Base-by-base conservation (phyloP, 2,888 invertebrate species). In the Trisateles emortualis region DNA sequence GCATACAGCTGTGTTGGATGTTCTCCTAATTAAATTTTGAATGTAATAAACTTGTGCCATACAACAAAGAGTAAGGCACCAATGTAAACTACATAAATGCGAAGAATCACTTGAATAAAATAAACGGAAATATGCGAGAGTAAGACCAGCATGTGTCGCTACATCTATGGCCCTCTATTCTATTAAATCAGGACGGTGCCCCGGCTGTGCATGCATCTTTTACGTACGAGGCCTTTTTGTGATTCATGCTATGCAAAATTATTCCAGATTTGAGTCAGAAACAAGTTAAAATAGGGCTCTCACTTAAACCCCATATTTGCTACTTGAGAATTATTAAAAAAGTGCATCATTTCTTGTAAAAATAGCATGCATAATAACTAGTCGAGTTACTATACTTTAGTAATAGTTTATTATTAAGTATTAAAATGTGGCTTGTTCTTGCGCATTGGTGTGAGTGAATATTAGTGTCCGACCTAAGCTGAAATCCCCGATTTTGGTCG, bases 201-300 rank as follows among this genome's bases (percentile, higher is more conserved):
- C 49, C 22, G 51, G 44, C 79, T 76, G 76, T 72, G 75, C 75
- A 76, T 79, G 70, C 75, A 72, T 76, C 78, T 78, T 84, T 76
- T 84, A 85, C 83, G 81, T 78, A 80, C 76, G 68, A 52, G 40
- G 74, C 74, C 78, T 74, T 81, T 81, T 86, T 84, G 83, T 74
- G 78, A 88, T 90, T 87, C 89, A 89, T 88, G 83, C 80, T 84
- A 89, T 90, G 87, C 87, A 88, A 87, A 90, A 76, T 81, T 88
- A 90, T 90, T 84, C 87, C 72, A 81, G 84, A 84, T 86, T 87
- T 85, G 78, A 82, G 78, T 72, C 74, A 76, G 79, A 80, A 85
- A 85, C 81, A 79, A 79, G 73, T 74, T 75, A 72, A 79, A 81
- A 78, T 74, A 73, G 70, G 70, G 63, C 64, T 72, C 68, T 73